Conservation (phyloP, 2,113 vertebrate genomes). For the Hipposideros armiger region DNA sequence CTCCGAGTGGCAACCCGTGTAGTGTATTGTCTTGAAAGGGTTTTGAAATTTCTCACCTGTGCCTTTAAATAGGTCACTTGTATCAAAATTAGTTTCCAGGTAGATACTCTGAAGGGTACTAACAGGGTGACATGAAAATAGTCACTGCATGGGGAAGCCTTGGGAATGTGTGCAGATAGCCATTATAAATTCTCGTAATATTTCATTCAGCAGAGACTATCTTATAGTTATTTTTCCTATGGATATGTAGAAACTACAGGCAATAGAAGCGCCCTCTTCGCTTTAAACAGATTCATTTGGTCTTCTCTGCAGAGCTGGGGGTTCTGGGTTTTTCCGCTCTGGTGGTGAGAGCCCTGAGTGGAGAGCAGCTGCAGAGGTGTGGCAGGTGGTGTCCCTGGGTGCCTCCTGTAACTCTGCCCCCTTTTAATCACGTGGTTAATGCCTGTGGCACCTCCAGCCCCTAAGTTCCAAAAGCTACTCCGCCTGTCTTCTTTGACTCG, state of each 20-base stretch:
- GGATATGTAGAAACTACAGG: background rate
- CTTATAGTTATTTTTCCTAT: background rate
- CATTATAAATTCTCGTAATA: background rate
- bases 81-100: background rate
- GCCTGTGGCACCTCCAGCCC: background rate
- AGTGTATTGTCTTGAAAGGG: background rate
- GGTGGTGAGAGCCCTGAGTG: background rate
- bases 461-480: background rate
- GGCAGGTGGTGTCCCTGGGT: background rate
- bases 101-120: constrained; percentile 60
- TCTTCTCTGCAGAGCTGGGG: background rate
- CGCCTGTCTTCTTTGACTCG: background rate
- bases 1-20: background rate
- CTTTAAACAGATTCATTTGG: background rate
- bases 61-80: constrained; percentile 49
- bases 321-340: too few relatives aligned
- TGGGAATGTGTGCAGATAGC: background rate
- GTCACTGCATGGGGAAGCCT: background rate
- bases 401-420: too few relatives aligned
- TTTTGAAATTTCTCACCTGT: background rate
- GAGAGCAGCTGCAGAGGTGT: background rate
- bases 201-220: background rate
- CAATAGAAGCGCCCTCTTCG: background rate
- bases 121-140: constrained; percentile 29
- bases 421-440: too few relatives aligned